Conservation (phyloP, 2,797 vertebrate species). For the Falco cherrug region DNA sequence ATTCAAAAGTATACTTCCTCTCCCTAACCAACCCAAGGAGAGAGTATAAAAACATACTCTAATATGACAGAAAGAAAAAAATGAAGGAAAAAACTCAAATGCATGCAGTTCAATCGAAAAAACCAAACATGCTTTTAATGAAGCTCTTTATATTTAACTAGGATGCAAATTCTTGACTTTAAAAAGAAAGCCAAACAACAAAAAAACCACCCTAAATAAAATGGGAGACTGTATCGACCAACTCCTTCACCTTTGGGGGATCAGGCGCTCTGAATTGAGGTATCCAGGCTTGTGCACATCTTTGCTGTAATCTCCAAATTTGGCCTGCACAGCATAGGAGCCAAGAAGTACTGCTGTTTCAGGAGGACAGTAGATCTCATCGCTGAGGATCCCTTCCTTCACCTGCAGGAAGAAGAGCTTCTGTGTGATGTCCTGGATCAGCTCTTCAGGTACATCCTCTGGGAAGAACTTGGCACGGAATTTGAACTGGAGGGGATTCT, state of each 20-base stretch:
- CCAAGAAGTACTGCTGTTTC: conserved; percentile 96
- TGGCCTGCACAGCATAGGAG: conserved; percentile 95
- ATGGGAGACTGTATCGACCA: neutral
- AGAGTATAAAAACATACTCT: neutral
- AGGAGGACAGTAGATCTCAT: conserved; percentile 95
- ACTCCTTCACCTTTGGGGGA: conserved; percentile 87
- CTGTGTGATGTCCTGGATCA: conserved; percentile 97
- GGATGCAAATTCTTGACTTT: neutral
- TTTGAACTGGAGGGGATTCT: conserved; percentile 93
- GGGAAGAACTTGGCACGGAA: conserved; percentile 97
- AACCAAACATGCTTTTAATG: neutral
- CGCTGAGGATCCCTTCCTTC: conserved; percentile 91
- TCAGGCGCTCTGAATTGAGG: conserved; percentile 88
- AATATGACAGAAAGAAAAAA: neutral
- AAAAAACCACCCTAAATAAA: too few relatives aligned
- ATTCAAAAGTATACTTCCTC: neutral
- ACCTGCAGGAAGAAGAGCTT: conserved; percentile 98
- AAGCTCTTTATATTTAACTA: neutral
- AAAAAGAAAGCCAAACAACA: neutral
- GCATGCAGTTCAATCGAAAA: neutral
- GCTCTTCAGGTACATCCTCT: conserved; percentile 93
- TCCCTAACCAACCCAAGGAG: neutral
- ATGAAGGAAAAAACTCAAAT: neutral
- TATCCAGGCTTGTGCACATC: conserved; percentile 89
- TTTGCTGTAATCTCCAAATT: conserved; percentile 91